Evolutionary conservation across 1,140 invertebrate species (phyloP).

Genomic region (Homalodisca vitripennis): DNA sequence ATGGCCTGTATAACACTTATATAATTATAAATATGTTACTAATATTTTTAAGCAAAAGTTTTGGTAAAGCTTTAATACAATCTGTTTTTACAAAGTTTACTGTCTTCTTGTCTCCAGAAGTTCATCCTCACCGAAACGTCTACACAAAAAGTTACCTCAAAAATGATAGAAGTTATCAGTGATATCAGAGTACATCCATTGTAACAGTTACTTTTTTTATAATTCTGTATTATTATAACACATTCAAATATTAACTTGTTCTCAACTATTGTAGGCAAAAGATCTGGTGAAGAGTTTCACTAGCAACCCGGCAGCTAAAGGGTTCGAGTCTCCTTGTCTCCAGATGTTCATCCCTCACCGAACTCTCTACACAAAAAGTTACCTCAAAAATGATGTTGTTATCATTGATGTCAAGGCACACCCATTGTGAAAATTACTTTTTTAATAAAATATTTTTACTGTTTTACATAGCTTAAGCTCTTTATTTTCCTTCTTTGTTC

Average conservation of each 20-base stretch:
- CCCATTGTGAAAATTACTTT: neutral
- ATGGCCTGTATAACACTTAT: too few species aligned
- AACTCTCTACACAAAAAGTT: slow-evolving; percentile 61
- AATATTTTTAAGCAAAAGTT: too few species aligned
- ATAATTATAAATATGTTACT: too few species aligned
- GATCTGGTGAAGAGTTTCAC: slow-evolving; percentile 51
- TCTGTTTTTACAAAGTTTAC: too few species aligned
- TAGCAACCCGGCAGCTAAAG: slow-evolving; percentile 48
- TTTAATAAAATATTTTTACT: slow-evolving; percentile 8
- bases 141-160: too few species aligned
- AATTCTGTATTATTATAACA: neutral
- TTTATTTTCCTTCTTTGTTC: neutral
- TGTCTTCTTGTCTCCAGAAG: too few species aligned
- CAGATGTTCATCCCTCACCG: slow-evolving; percentile 73
- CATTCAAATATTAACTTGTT: neutral
- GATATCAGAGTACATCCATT: neutral
- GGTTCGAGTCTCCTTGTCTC: slow-evolving; percentile 57
- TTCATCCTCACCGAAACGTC: too few species aligned
- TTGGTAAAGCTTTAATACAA: too few species aligned
- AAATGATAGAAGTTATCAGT: too few species aligned
- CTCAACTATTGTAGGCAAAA: slow-evolving; percentile 53
- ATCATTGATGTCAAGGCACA: slow-evolving; percentile 45
- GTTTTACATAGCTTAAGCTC: neutral
- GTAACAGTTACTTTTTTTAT: neutral
- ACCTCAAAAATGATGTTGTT: slow-evolving; percentile 61